These are phyloP conservation scores for Drosophila rellima DNA, from an alignment of 2,888 invertebrate genomes.

Conservation along the genomic window DNA sequence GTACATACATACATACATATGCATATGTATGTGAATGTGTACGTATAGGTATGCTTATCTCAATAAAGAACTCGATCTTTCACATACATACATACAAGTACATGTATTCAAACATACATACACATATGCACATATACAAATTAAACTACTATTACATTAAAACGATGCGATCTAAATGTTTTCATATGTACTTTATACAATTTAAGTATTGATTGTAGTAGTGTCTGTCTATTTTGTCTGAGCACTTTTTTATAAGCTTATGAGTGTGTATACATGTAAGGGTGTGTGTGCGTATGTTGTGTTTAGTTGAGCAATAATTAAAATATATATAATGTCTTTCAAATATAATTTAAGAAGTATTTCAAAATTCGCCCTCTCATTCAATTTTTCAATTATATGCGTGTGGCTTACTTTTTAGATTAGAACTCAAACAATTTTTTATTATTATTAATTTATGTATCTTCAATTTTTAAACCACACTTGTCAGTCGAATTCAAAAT, in stretches of 20 bases:
- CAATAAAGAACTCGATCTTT: constrained; percentile 18
- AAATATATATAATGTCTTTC: background rate
- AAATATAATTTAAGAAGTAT: background rate
- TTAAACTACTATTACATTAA: constrained; percentile 37
- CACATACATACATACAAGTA: constrained; percentile 45
- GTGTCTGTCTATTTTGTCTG: constrained; percentile 35
- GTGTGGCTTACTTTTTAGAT: background rate
- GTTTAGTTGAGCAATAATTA: constrained; percentile 1
- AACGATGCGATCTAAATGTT: constrained; percentile 47
- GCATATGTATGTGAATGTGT: constrained; percentile 29
- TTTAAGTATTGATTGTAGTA: constrained; percentile 27
- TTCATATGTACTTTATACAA: constrained; percentile 50
- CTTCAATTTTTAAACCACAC: background rate
- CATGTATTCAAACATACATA: constrained; percentile 36
- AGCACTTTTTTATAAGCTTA: constrained; percentile 18
- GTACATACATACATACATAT: constrained; percentile 52
- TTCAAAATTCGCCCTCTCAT: background rate
- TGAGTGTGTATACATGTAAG: constrained; percentile 28
- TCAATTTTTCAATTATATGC: background rate
- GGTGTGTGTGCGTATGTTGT: constrained; percentile 25
- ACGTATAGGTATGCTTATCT: constrained; percentile 8
- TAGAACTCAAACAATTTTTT: background rate
- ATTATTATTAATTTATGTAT: background rate
- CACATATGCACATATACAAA: constrained; percentile 44
- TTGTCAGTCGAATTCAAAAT: background rate